These are phyloP conservation scores for Pelecanus crispus DNA, from an alignment of 2,113 vertebrate species.

Conservation along the genomic window DNA sequence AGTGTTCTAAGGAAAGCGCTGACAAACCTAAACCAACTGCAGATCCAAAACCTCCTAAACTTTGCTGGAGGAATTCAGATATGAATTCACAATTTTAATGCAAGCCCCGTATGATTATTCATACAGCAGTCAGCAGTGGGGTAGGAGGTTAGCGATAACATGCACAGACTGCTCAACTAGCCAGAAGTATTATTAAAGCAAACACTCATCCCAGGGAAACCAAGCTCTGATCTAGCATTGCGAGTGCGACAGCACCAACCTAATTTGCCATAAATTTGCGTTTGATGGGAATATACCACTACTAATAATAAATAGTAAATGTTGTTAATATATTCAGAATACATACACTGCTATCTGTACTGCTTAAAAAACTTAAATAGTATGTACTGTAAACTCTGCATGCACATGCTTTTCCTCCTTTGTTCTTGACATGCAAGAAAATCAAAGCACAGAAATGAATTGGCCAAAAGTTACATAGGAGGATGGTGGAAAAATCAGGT, in stretches of 20 bases:
- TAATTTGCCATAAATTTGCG: neutral
- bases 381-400: neutral
- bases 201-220: neutral
- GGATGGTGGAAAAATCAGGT: neutral
- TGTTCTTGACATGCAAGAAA: neutral
- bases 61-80: neutral
- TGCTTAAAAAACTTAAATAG: neutral
- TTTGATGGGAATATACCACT: neutral
- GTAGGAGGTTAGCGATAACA: neutral
- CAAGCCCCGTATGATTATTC: neutral
- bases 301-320: neutral
- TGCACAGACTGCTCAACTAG: neutral
- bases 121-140: neutral
- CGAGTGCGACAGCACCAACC: neutral
- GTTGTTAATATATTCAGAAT: neutral
- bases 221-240: neutral
- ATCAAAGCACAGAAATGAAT: neutral
- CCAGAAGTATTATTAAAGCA: neutral
- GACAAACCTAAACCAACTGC: neutral
- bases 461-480: neutral
- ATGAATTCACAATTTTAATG: neutral
- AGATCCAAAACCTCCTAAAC: neutral
- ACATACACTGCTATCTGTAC: neutral
- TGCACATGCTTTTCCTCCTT: neutral
- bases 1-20: neutral